phyloP scores from a whole-genome alignment of 2,888 invertebrate genomes.

The Idaea biselata region DNA sequence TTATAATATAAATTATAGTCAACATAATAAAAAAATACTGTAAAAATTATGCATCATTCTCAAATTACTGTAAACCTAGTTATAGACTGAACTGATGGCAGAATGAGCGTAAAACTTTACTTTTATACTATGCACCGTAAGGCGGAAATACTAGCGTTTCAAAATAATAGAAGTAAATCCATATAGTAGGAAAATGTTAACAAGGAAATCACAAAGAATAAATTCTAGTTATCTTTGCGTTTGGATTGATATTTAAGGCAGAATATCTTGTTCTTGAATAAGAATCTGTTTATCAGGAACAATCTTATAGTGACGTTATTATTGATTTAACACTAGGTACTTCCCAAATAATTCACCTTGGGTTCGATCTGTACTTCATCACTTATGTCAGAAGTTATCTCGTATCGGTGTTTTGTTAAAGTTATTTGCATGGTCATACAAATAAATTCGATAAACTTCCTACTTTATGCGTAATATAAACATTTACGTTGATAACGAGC shows the following conservation, averaged over 20 bases:
- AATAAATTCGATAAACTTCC: slow-evolving; percentile 20
- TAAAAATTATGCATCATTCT: too few relatives aligned
- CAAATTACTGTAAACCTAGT: too few relatives aligned
- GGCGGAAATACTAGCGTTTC: too few relatives aligned
- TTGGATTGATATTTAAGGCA: too few relatives aligned
- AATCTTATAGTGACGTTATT: background rate
- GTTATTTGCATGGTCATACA: slow-evolving; percentile 13
- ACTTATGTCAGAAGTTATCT: background rate
- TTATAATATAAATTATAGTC: too few relatives aligned
- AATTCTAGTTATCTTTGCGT: background rate
- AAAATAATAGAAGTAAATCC: too few relatives aligned
- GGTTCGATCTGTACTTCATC: background rate
- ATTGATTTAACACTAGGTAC: background rate
- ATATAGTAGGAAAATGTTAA: too few relatives aligned
- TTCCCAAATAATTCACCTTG: background rate
- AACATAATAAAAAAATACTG: too few relatives aligned
- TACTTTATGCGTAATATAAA: slow-evolving; percentile 5
- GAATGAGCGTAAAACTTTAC: too few relatives aligned
- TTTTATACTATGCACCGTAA: too few relatives aligned
- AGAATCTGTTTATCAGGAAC: background rate
- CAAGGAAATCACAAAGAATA: background rate
- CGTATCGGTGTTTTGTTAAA: slow-evolving; percentile 4
- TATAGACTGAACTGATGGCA: too few relatives aligned
- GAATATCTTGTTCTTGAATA: background rate
- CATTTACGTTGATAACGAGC: background rate